These are phyloP conservation scores for Ivindomyrus marchei DNA, from an alignment of 2,113 vertebrate genomes.

Conservation along the genomic window DNA sequence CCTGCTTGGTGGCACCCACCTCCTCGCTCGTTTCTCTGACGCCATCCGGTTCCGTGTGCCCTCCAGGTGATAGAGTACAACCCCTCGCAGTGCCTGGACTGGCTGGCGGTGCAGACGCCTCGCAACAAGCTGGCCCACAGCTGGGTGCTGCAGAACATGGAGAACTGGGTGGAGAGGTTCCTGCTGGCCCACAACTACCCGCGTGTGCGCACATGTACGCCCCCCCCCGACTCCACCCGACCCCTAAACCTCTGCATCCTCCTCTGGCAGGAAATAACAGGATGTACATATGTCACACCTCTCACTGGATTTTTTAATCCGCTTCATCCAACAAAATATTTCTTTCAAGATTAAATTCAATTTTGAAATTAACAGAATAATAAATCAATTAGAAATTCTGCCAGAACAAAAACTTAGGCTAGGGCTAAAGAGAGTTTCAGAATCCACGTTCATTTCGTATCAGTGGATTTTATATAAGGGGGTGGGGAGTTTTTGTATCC, in stretches of 20 bases:
- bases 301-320: background rate
- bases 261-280: background rate
- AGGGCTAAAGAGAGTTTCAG: background rate
- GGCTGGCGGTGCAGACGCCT: slow-evolving; percentile 95
- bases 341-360: background rate
- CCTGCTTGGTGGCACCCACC: background rate
- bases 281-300: background rate
- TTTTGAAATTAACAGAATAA: background rate
- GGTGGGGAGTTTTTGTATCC: background rate
- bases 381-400: background rate
- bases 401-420: background rate
- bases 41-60: slow-evolving; percentile 9
- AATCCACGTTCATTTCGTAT: background rate
- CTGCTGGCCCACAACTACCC: slow-evolving; percentile 98
- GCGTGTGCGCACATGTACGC: slow-evolving; percentile 93
- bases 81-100: slow-evolving; percentile 96
- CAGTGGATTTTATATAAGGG: background rate
- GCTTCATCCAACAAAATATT: background rate
- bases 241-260: background rate
- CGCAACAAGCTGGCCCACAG: slow-evolving; percentile 97
- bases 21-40: background rate
- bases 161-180: slow-evolving; percentile 98
- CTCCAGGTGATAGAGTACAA: slow-evolving; percentile 95
- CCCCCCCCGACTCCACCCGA: background rate
- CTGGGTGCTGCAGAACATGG: slow-evolving; percentile 99